Evolutionary conservation across 2,113 vertebrate genomes (phyloP).

Genomic region (Callaeas wilsoni): DNA sequence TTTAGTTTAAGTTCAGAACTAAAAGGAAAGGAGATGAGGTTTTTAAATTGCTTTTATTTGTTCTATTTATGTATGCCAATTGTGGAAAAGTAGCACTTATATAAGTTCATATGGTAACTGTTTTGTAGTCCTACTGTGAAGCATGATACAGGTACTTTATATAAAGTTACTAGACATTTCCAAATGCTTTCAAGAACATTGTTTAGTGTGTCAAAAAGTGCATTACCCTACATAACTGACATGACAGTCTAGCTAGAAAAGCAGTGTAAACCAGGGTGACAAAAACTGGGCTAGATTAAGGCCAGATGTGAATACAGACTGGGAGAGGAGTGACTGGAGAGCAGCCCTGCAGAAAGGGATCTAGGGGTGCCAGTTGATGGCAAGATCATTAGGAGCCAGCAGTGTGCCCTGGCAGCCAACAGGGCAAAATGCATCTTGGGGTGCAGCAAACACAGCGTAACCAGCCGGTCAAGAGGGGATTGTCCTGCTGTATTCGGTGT

Average conservation of each 20-base stretch:
- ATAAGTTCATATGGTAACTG: neutral
- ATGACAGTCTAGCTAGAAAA: neutral
- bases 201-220: neutral
- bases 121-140: neutral
- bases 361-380: rapidly evolving
- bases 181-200: neutral
- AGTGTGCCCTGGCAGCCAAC: neutral
- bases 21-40: neutral
- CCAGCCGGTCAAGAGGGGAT: rapidly evolving
- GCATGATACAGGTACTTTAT: neutral
- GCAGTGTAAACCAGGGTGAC: neutral
- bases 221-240: neutral
- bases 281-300: neutral
- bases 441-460: neutral
- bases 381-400: rapidly evolving
- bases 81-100: neutral
- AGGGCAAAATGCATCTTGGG: rapidly evolving
- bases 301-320: neutral
- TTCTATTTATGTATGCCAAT: neutral
- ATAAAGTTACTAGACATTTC: neutral
- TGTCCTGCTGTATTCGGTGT: rapidly evolving
- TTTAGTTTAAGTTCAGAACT: conserved; percentile 11
- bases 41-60: neutral
- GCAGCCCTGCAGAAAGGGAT: neutral
- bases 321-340: neutral